Percentiles rank a stretch among this genome's conserved stretches.
These are phyloP conservation scores for Trachemys scripta DNA, from an alignment of 2,113 vertebrate genomes.

Conservation along the genomic window DNA sequence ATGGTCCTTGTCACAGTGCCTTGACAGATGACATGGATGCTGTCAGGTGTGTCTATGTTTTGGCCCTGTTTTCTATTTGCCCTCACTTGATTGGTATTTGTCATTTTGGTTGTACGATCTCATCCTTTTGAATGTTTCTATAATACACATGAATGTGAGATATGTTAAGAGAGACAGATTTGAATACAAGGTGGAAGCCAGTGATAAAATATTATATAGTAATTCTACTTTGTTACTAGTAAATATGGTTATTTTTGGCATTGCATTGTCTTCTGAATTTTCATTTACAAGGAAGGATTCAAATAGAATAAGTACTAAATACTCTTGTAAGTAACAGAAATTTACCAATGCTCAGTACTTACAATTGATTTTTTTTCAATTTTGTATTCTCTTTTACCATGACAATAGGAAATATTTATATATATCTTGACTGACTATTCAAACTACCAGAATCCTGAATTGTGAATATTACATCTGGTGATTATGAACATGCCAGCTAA, in stretches of 20 bases:
- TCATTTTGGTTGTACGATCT: background rate
- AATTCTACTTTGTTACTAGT: background rate
- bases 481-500: conserved; percentile 68
- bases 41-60: fast-evolving
- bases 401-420: conserved; percentile 8
- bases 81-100: background rate
- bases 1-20: fast-evolving
- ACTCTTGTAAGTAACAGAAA: background rate
- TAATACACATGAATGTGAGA: fast-evolving
- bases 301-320: fast-evolving
- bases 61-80: fast-evolving
- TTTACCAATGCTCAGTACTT: background rate
- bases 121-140: background rate
- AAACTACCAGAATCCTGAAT: background rate
- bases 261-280: conserved; percentile 4
- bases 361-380: background rate
- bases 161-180: background rate
- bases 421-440: conserved; percentile 12
- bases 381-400: background rate
- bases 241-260: fast-evolving
- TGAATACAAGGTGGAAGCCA: fast-evolving
- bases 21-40: fast-evolving
- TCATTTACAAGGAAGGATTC: background rate
- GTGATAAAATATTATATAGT: background rate
- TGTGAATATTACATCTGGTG: conserved; percentile 62